Evolutionary conservation across 2,113 vertebrate genomes (phyloP), one percentile per base, ranked within the genome.

Genomic region (Syngnathus floridae): DNA sequence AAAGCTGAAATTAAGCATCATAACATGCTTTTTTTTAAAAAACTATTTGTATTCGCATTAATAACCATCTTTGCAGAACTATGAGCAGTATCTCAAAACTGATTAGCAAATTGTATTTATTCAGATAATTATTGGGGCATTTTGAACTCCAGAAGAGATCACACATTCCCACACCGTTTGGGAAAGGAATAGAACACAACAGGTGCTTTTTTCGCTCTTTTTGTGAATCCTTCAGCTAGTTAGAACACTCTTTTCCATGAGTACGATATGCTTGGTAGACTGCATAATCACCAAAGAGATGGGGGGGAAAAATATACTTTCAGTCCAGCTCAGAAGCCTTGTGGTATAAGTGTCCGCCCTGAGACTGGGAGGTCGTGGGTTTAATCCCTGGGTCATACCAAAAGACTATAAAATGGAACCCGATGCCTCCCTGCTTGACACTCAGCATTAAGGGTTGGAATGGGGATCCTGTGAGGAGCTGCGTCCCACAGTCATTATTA

Each of bases 201-300:
- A 41, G 40, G 9, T 41, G 73, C 75, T 67, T 62, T 67, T 56
- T 8, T 40, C n/a, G 6, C 21, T 41, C 21, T 13, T 22, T 61
- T 31, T 31, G 57, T 38, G 64, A 75, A 68, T 73, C 54, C 57
- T 78, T 77, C 62, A 46, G 60, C 73, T 67, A 63, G 26, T 31
- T 31, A 69, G 77, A 41, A 46, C 70, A 63, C 14, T 26, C 4
- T 65, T 85, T 89, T 83, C 86, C 80, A 85, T 82, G 82, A 79
- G 74, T 70, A 41, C 62, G 22, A 59, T 68, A 69, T 79, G 79
- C 76, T 76, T 74, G 63, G 51, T 67, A 40, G 57, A 70, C 65
- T 79, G 67, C 69, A 69, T 31, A 78, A 85, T 84, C 73, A 71
- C 64, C 71, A 71, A 76, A 84, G 40, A 67, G 55, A 78, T 75